Percentiles rank a stretch among this genome's conserved stretches.
phyloP scores from a whole-genome alignment of 2,888 invertebrate species.

The Apeira syringaria region DNA sequence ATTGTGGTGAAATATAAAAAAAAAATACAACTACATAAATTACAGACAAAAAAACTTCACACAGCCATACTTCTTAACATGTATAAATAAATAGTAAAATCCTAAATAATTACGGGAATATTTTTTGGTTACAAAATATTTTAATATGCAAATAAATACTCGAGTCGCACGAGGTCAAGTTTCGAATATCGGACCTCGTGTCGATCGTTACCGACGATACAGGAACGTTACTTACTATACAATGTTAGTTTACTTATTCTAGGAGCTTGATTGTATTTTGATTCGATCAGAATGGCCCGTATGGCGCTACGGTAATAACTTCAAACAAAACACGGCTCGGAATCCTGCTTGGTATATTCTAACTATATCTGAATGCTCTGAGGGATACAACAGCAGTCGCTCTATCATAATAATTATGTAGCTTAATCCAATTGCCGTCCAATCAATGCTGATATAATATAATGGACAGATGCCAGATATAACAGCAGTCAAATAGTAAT shows the following conservation, averaged over 20 bases:
- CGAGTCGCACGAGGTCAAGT: constrained; percentile 45
- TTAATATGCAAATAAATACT: constrained; percentile 63
- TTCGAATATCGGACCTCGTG: constrained; percentile 37
- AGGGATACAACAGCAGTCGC: too few relatives aligned
- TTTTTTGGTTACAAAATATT: constrained; percentile 73
- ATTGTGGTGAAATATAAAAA: constrained; percentile 41
- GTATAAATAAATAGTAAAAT: constrained; percentile 69
- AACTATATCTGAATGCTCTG: too few relatives aligned
- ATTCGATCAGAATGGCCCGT: constrained; percentile 25
- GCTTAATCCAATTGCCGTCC: too few relatives aligned
- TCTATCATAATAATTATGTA: too few relatives aligned
- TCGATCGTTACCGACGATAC: constrained; percentile 20
- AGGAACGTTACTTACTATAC: constrained; percentile 41
- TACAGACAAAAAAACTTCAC: constrained; percentile 72
- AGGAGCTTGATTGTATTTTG: constrained; percentile 33
- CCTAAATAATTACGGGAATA: constrained; percentile 63
- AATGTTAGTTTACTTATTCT: constrained; percentile 35
- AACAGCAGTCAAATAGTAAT: too few relatives aligned
- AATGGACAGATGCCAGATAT: too few relatives aligned
- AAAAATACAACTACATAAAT: constrained; percentile 61
- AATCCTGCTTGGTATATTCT: too few relatives aligned
- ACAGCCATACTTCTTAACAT: constrained; percentile 76
- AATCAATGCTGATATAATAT: too few relatives aligned
- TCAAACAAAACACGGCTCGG: too few relatives aligned
- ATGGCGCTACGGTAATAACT: constrained; percentile 11